phyloP scores from a whole-genome alignment of 2,888 invertebrate species.

The Tenthredo notha region DNA sequence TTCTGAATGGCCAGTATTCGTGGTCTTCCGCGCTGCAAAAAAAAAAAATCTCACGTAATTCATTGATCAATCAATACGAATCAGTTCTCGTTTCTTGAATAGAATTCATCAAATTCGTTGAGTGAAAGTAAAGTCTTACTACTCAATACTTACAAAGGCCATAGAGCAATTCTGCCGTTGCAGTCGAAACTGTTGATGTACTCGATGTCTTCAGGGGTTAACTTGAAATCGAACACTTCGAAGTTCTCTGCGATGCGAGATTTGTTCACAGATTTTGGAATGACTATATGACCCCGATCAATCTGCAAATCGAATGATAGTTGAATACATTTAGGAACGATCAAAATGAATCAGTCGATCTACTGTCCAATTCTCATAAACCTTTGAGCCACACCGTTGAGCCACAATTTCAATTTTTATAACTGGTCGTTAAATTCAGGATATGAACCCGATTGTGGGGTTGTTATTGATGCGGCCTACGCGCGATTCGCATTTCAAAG shows the following conservation, averaged over 20 bases:
- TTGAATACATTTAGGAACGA: neutral
- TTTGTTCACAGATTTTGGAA: conserved; percentile 91
- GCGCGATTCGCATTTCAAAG: neutral
- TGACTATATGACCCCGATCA: conserved; percentile 87
- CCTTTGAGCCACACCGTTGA: no score
- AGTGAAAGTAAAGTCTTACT: neutral
- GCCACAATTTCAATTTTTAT: no score
- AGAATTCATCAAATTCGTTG: neutral
- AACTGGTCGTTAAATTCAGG: no score
- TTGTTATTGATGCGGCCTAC: neutral
- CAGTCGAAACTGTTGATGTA: conserved; percentile 86
- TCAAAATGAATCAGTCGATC: neutral
- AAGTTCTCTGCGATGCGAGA: conserved; percentile 86
- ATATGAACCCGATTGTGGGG: no score
- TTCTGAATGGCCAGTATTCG: conserved; percentile 79
- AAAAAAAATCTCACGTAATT: neutral
- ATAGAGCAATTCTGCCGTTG: conserved; percentile 84
- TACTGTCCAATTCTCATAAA: neutral
- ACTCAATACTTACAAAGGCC: conserved; percentile 81
- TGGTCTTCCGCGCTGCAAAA: conserved; percentile 79
- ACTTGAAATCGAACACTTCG: conserved; percentile 87
- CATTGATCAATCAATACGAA: neutral
- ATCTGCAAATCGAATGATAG: conserved; percentile 72
- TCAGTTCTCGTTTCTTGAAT: neutral
- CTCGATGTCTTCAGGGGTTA: conserved; percentile 84